Base-by-base conservation (phyloP, 2,797 vertebrate genomes). In the Neostethus bicornis region DNA sequence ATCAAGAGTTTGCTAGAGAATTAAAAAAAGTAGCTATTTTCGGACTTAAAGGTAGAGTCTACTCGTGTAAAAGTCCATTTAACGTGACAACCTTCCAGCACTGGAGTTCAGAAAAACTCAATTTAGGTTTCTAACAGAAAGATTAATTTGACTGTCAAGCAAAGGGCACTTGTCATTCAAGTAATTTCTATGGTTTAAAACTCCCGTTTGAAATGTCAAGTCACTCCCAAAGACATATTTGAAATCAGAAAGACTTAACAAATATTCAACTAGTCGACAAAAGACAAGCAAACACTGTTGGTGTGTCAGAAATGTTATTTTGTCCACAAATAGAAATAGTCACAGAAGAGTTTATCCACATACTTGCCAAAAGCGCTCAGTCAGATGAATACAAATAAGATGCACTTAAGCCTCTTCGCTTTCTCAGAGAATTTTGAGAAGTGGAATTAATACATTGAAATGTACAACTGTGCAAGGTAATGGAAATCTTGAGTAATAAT, bases 31-130 rank as follows among this genome's bases (percentile, higher is more conserved):
- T 8, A 24, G 2, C 45, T 47, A 56, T 53, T 44, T 56, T 17
- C 35, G 25, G 17, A 17, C 34, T 75, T 57, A 51, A 54, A 52
- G 52, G 45, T 47, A 57, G 37, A 39, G 26, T 28, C 28, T 38
- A 44, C 35, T 62, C 21, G 58, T 51, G 61, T 46, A 70, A 61
- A 76, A 62, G 51, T 58, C 52, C 51, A 60, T 73, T 67, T 73
- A 57, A 43, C n/a, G 61, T 77, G 54, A 72, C 46, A 70, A 12
- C 37, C 25, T 37, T 64, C 56, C 32, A 55, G 23, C 34, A 61
- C 47, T 21, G 1, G 3, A 63, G 58, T 58, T 74, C 51, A 59
- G 26, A 35, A n/a, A 25, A 61, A 58, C 57, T 58, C 52, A 38
- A 51, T 61, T 64, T 39, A 14, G 14, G 16, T 20, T 58, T 60